A percentile compares a stretch with the other conserved stretches of the same genome.
phyloP scores from a whole-genome alignment of 2,888 invertebrate species.

The Scelioninae gen. 1 region DNA sequence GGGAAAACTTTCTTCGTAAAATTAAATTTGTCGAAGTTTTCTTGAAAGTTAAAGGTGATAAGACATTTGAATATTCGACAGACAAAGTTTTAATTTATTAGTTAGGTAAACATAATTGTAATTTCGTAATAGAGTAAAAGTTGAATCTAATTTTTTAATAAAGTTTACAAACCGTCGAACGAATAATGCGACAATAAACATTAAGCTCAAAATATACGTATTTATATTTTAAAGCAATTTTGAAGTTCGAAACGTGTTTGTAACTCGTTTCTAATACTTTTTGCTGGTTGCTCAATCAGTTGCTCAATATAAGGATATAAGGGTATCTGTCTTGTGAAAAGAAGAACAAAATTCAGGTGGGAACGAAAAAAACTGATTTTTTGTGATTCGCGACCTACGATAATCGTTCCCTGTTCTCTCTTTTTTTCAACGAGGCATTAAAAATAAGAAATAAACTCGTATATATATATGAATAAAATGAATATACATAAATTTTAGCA shows the following conservation, averaged over 20 bases:
- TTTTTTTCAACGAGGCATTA: slow-evolving; percentile 29
- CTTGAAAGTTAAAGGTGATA: too few relatives aligned
- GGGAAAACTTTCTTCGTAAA: too few relatives aligned
- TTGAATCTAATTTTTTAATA: too few relatives aligned
- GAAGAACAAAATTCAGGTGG: neutral
- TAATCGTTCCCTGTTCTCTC: neutral
- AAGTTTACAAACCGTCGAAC: too few relatives aligned
- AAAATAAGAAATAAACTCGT: slow-evolving; percentile 20
- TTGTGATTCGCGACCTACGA: neutral
- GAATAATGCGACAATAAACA: neutral
- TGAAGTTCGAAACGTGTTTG: slow-evolving; percentile 1
- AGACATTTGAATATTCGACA: too few relatives aligned
- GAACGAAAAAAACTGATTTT: neutral
- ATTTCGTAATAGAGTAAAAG: too few relatives aligned
- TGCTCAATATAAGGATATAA: slow-evolving; percentile 75
- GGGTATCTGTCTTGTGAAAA: slow-evolving; percentile 46
- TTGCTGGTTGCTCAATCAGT: slow-evolving; percentile 74
- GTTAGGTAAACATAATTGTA: too few relatives aligned
- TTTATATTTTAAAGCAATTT: slow-evolving; percentile 23
- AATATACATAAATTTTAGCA: slow-evolving; percentile 25
- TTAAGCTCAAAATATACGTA: slow-evolving; percentile 24
- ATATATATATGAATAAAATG: slow-evolving; percentile 1
- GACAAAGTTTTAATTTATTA: too few relatives aligned
- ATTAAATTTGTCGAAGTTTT: too few relatives aligned
- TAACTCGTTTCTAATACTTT: slow-evolving; percentile 34